Evolutionary conservation across 2,888 invertebrate genomes (phyloP).

Genomic region (Hirtodrosophila trivittata): DNA sequence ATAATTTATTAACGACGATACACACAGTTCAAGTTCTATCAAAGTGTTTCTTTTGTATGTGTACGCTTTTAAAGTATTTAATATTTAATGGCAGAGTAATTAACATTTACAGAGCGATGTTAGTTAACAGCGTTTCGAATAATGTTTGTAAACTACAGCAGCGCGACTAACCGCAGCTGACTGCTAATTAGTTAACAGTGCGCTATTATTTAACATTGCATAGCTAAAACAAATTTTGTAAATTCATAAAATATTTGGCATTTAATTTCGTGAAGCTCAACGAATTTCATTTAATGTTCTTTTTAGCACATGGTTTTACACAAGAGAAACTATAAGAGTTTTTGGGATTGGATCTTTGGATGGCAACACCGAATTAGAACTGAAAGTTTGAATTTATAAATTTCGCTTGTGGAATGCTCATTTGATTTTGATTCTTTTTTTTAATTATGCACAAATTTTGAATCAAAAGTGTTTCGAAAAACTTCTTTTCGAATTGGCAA

Average conservation of each 20-base stretch:
- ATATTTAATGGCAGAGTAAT: constrained; percentile 51
- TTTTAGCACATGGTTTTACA: constrained; percentile 55
- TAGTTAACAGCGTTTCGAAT: constrained; percentile 23
- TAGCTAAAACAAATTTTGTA: constrained; percentile 55
- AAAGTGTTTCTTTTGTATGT: constrained; percentile 18
- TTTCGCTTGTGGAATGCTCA: constrained; percentile 64
- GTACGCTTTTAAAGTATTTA: constrained; percentile 16
- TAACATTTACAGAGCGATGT: constrained; percentile 35
- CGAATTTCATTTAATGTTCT: constrained; percentile 41
- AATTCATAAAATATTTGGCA: constrained; percentile 74
- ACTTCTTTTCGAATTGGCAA: too few relatives aligned
- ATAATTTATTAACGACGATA: too few relatives aligned
- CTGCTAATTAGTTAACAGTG: constrained; percentile 21
- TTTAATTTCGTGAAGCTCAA: constrained; percentile 74
- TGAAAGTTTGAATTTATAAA: constrained; percentile 36
- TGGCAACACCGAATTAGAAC: constrained; percentile 50
- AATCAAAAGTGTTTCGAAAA: too few relatives aligned
- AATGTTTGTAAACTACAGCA: constrained; percentile 16
- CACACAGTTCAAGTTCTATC: too few relatives aligned
- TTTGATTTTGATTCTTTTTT: constrained; percentile 15
- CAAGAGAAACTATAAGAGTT: constrained; percentile 50
- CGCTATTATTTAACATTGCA: constrained; percentile 40
- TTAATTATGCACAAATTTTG: too few relatives aligned
- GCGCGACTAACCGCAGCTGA: constrained; percentile 10
- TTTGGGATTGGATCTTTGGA: constrained; percentile 70